Base-by-base conservation (phyloP, 2,113 vertebrate genomes). In the Sinocyclocheilus maitianheensis region DNA sequence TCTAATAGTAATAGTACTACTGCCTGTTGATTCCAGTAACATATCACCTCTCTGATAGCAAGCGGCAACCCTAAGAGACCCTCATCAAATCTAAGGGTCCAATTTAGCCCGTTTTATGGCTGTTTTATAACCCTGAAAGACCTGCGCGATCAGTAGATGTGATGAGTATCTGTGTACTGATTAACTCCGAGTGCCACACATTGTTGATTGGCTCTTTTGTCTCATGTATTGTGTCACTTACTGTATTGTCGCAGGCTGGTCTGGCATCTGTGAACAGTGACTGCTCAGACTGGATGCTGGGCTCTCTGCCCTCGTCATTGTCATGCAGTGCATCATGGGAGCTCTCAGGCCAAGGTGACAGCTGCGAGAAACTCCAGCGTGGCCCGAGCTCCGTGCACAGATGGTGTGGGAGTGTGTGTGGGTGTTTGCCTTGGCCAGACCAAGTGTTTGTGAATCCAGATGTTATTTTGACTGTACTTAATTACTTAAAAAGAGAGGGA, bases 261-360 rank as follows among this genome's bases (percentile, higher is more conserved):
- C 88, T 84, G 86, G 81, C 8, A 82, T 86, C 89, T 78, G 85
- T 82, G 85, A 80, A 85, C 72, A 87, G 65, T 86, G 74, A 65
- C 87, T 77, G 76, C 75, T 87, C n/a, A 85, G 78, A 88, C 51
- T 67, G 65, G 37, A 63, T 79, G 85, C 88, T 84, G 86, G 85
- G 84, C 89, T 72, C 81, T 22, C 12, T 78, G 81, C 89, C 86
- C 86, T 65, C 60, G 43, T 62, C 85, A 84, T 84, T 87, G 85
- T 88, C 83, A 81, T 88, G 86, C 88, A 90, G 87, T 90, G 90
- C 90, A 89, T 93, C 91, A 87, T 91, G 87, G 90, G 85, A 74
- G 76, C 65, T 46, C 76, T 80, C 84, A 43, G 88, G 92, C 91
- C 90, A 92, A 91, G 88, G 81, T 87, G 89, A 91, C 92, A 93